Percentiles rank a stretch among this genome's conserved stretches.
phyloP scores from a whole-genome alignment of 2,113 vertebrate species.

The Daboia siamensis region DNA sequence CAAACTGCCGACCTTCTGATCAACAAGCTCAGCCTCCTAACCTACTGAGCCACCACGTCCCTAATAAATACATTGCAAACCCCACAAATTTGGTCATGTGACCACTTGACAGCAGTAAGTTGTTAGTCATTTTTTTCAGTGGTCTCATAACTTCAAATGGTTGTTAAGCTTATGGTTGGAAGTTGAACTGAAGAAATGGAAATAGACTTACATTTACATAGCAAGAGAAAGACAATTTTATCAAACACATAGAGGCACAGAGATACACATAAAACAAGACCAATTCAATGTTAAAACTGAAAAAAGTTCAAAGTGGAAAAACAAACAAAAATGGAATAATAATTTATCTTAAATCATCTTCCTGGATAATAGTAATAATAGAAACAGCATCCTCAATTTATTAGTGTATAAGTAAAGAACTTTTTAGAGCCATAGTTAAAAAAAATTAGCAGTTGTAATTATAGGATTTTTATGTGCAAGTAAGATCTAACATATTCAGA shows the following conservation, averaged over 20 bases:
- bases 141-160: not conserved
- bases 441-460: not conserved
- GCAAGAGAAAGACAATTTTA: not conserved
- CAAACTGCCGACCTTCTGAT: too few relatives aligned
- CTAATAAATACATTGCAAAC: not conserved
- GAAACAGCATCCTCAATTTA: not conserved
- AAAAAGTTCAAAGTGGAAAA: not conserved
- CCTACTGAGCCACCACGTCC: too few relatives aligned
- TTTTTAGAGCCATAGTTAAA: not conserved
- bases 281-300: not conserved
- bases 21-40: too few relatives aligned
- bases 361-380: not conserved
- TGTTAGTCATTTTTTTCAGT: not conserved
- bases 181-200: not conserved
- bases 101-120: not conserved
- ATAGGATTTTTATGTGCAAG: not conserved
- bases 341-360: not conserved
- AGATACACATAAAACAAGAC: not conserved
- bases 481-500: not conserved
- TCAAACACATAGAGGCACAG: not conserved
- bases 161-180: not conserved
- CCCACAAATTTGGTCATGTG: not conserved
- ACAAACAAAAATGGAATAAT: not conserved
- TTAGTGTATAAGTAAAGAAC: not conserved
- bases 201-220: not conserved